Conservation (phyloP, 2,888 invertebrate species). For the Bugula neritina region DNA sequence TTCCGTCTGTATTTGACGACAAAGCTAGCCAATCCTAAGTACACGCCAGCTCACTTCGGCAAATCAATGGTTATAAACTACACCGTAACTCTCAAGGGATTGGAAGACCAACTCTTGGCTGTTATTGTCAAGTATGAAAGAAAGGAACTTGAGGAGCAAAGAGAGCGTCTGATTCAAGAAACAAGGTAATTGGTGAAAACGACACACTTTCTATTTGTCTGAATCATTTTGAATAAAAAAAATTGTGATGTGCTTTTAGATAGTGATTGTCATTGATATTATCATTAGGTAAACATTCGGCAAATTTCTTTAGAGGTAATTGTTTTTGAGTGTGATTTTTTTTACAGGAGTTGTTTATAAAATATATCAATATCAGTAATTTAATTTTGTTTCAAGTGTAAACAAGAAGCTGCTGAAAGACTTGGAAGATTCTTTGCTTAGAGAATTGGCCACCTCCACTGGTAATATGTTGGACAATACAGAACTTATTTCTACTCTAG, state of each 20-base stretch:
- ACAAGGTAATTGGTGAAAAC: conserved; percentile 64
- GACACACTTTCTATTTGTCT: too few species aligned
- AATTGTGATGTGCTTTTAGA: too few species aligned
- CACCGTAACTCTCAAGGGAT: conserved; percentile 77
- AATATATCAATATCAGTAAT: too few species aligned
- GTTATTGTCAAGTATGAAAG: conserved; percentile 82
- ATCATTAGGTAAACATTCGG: too few species aligned
- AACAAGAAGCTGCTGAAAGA: conserved; percentile 77
- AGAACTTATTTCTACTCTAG: conserved; percentile 75
- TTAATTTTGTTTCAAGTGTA: too few species aligned
- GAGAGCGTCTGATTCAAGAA: conserved; percentile 74
- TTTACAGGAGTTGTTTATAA: too few species aligned
- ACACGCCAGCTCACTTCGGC: conserved; percentile 78
- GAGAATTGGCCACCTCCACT: conserved; percentile 76
- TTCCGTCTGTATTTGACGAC: conserved; percentile 85
- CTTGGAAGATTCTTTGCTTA: conserved; percentile 75
- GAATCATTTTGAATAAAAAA: too few species aligned
- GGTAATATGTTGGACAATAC: conserved; percentile 90
- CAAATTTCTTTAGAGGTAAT: too few species aligned
- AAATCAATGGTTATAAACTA: conserved; percentile 85
- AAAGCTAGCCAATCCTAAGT: conserved; percentile 79
- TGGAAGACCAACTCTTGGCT: conserved; percentile 83
- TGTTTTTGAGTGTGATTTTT: too few species aligned
- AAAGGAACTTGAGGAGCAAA: conserved; percentile 78
- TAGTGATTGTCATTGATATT: too few species aligned